These are phyloP conservation scores for Pithys albifrons DNA, from an alignment of 2,113 vertebrate species.

Conservation along the genomic window DNA sequence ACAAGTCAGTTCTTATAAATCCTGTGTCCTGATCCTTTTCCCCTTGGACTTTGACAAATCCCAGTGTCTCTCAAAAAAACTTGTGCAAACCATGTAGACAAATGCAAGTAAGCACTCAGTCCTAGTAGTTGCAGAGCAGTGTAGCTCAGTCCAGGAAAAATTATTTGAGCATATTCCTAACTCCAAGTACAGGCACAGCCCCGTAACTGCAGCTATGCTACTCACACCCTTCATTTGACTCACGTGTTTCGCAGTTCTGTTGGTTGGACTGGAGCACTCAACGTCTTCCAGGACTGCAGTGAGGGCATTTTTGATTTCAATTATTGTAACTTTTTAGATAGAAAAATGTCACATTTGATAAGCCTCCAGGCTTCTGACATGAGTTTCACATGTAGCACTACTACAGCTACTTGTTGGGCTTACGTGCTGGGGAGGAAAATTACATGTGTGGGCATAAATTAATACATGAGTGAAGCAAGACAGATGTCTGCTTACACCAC, in stretches of 20 bases:
- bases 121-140: background rate
- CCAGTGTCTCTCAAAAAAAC: background rate
- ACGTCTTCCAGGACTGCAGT: background rate
- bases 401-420: background rate
- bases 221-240: background rate
- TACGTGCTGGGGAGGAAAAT: background rate
- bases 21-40: background rate
- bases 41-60: background rate
- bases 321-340: background rate
- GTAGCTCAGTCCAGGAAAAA: background rate
- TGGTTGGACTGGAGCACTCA: background rate
- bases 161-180: background rate
- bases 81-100: background rate
- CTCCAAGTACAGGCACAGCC: background rate
- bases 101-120: background rate
- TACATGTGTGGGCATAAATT: background rate
- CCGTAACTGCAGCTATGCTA: background rate
- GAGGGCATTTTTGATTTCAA: background rate
- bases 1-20: background rate
- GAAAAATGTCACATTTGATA: background rate
- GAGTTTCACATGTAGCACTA: background rate
- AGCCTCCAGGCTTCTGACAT: background rate
- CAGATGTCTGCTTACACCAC: background rate
- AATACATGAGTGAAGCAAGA: background rate
- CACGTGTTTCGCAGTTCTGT: background rate